Conservation (phyloP, 2,888 invertebrate genomes). For the Idaea straminata region DNA sequence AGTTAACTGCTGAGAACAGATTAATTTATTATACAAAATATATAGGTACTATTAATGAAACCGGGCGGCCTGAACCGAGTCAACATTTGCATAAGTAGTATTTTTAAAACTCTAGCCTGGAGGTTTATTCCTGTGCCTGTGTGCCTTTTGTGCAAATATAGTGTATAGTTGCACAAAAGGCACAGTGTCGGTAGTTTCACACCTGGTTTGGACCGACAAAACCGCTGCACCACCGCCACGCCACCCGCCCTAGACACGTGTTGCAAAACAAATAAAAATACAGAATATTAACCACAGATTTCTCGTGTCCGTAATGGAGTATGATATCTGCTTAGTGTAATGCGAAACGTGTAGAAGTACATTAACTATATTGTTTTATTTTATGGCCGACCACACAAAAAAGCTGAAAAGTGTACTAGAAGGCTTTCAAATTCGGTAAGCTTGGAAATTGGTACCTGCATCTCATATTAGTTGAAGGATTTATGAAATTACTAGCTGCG, state of each 20-base stretch:
- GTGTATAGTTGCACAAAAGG: slow-evolving; percentile 37
- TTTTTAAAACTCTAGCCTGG: too few species aligned
- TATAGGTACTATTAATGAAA: too few species aligned
- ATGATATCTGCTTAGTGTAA: slow-evolving; percentile 27
- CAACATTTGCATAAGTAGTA: too few species aligned
- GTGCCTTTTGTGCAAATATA: slow-evolving; percentile 14
- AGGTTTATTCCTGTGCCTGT: too few species aligned
- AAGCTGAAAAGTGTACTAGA: neutral
- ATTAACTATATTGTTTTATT: neutral
- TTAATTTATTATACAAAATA: too few species aligned
- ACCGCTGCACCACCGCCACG: slow-evolving; percentile 15
- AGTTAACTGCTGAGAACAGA: too few species aligned
- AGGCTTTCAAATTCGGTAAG: neutral
- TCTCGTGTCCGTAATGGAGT: slow-evolving; percentile 32
- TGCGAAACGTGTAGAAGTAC: slow-evolving; percentile 15
- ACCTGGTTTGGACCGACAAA: slow-evolving; percentile 41
- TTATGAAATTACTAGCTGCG: too few species aligned
- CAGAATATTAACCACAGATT: slow-evolving; percentile 21
- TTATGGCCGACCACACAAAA: neutral
- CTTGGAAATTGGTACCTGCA: neutral
- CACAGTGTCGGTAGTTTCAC: slow-evolving; percentile 44
- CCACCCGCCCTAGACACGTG: slow-evolving; percentile 24
- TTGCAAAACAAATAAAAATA: slow-evolving; percentile 29
- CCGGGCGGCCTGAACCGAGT: too few species aligned
- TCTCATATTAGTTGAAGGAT: neutral